Percentiles rank a stretch among this genome's conserved stretches.
Conservation (phyloP, 2,797 vertebrate genomes). For the Lagorchestes hirsutus region DNA sequence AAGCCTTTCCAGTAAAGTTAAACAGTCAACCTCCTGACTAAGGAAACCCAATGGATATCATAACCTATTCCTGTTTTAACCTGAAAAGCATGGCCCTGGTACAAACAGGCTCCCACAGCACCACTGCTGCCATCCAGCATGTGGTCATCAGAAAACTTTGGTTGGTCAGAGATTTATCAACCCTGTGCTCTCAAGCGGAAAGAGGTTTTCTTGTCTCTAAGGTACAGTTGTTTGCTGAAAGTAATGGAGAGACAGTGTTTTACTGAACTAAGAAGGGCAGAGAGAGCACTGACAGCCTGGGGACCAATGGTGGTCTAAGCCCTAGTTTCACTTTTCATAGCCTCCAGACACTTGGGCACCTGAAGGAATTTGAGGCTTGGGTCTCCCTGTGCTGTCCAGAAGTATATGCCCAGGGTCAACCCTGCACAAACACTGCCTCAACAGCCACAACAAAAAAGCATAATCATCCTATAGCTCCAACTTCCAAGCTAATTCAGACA, state of each 20-base stretch:
- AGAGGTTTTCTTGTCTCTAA: neutral
- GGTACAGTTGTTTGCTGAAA: slow-evolving; percentile 17
- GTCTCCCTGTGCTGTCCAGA: neutral
- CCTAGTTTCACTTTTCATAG: neutral
- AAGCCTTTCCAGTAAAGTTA: slow-evolving; percentile 39
- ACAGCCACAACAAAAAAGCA: neutral
- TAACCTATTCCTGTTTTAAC: slow-evolving; percentile 7
- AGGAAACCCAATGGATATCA: neutral
- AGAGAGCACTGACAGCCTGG: neutral
- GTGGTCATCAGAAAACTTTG: neutral
- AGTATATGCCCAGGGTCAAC: neutral
- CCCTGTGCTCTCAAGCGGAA: neutral
- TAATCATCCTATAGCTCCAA: neutral
- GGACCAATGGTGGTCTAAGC: neutral
- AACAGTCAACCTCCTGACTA: slow-evolving; percentile 46
- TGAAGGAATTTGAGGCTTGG: neutral
- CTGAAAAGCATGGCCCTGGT: slow-evolving; percentile 27
- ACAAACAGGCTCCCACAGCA: slow-evolving; percentile 19
- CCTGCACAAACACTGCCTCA: neutral
- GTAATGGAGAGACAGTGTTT: slow-evolving; percentile 5
- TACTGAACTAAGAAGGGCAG: slow-evolving; percentile 9
- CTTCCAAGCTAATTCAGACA: neutral
- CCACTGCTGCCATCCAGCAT: neutral
- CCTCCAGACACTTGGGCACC: neutral
- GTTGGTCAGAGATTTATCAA: slow-evolving; percentile 30